Evolutionary conservation across 1,140 invertebrate genomes (phyloP).

Genomic region (Ganaspis sp.): DNA sequence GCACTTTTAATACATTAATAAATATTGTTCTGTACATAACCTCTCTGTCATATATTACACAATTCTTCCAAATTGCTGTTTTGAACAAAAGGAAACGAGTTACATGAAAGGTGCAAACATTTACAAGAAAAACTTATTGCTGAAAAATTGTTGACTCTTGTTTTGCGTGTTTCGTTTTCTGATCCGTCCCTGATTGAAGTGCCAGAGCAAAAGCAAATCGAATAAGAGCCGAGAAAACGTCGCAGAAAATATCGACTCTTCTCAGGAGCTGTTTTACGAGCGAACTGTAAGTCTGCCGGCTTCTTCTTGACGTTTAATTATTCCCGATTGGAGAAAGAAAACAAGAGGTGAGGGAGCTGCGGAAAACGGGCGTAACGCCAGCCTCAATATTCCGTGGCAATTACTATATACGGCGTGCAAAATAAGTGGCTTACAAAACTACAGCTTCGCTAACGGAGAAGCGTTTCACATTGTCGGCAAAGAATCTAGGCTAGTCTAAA

Average conservation of each 20-base stretch:
- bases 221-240: not conserved
- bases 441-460: not conserved
- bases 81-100: too few species aligned
- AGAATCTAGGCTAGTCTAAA: not conserved
- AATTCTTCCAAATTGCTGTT: too few species aligned
- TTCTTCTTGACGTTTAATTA: conserved; percentile 2
- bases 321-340: conserved; percentile 9
- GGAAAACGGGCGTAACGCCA: not conserved
- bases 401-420: not conserved
- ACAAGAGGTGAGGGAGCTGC: not conserved
- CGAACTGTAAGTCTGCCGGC: not conserved
- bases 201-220: not conserved
- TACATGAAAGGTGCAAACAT: too few species aligned
- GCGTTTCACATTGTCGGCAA: not conserved
- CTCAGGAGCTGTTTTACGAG: not conserved
- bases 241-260: not conserved
- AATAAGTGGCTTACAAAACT: not conserved
- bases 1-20: too few species aligned
- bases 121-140: too few species aligned
- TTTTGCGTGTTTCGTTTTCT: not conserved
- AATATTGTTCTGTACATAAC: too few species aligned
- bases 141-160: too few species aligned
- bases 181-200: not conserved
- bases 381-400: not conserved
- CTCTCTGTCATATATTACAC: too few species aligned